Evolutionary conservation across 2,797 vertebrate genomes (phyloP).

Genomic region (Chromis chromis): DNA sequence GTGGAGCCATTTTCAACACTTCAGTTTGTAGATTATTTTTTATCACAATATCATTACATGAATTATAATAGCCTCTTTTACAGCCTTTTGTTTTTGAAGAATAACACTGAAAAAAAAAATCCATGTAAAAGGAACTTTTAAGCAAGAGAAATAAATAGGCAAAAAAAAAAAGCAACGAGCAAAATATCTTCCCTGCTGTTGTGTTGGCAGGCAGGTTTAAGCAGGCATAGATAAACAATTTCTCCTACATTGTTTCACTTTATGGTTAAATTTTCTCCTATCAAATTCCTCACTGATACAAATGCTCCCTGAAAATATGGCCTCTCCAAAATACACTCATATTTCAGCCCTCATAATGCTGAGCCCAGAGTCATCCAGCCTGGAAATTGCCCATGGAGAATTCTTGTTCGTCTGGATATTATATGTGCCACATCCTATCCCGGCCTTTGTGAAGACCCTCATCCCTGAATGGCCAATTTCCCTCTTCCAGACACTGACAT

Average conservation of each 20-base stretch:
- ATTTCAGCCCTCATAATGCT: slow-evolving; percentile 83
- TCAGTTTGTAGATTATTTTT: slow-evolving; percentile 27
- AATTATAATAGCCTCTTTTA: neutral
- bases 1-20: slow-evolving; percentile 25
- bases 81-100: neutral
- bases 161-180: slow-evolving; percentile 36
- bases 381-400: slow-evolving; percentile 87
- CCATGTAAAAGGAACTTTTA: slow-evolving; percentile 34
- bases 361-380: slow-evolving; percentile 83
- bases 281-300: slow-evolving; percentile 77
- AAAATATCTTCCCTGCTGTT: slow-evolving; percentile 34
- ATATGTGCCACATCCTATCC: slow-evolving; percentile 87
- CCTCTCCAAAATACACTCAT: slow-evolving; percentile 78
- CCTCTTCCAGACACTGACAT: slow-evolving; percentile 84
- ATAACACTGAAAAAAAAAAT: neutral
- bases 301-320: slow-evolving; percentile 80
- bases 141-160: slow-evolving; percentile 41
- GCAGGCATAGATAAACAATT: slow-evolving; percentile 80
- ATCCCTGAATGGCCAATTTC: slow-evolving; percentile 86
- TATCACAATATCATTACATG: neutral
- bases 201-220: slow-evolving; percentile 71
- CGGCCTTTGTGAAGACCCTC: slow-evolving; percentile 84
- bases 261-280: slow-evolving; percentile 80
- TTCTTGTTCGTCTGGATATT: slow-evolving; percentile 86
- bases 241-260: slow-evolving; percentile 80